These are phyloP conservation scores for Apantesis nais DNA, from an alignment of 2,888 invertebrate species.

Conservation along the genomic window DNA sequence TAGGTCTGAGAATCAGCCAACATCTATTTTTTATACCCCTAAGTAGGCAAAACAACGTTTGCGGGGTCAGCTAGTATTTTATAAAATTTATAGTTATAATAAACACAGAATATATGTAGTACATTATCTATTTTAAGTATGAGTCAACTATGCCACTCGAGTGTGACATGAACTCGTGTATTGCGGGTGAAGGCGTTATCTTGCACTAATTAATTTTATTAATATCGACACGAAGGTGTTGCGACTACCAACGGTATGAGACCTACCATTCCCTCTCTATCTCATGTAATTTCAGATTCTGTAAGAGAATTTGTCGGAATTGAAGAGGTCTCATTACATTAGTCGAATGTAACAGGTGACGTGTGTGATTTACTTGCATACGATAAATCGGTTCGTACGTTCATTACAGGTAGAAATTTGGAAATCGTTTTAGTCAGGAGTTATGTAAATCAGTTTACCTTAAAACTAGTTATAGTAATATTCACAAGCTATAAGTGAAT, in stretches of 20 bases:
- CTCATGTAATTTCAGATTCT: slow-evolving; percentile 16
- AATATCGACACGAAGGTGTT: slow-evolving; percentile 52
- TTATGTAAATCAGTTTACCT: background rate
- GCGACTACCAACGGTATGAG: slow-evolving; percentile 46
- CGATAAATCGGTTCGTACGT: slow-evolving; percentile 61
- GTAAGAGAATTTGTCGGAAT: slow-evolving; percentile 19
- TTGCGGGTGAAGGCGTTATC: slow-evolving; percentile 56
- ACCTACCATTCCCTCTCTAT: slow-evolving; percentile 33
- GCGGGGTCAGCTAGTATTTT: too few relatives aligned
- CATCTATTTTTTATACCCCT: too few relatives aligned
- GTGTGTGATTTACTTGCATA: slow-evolving; percentile 60
- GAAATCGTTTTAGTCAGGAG: slow-evolving; percentile 49
- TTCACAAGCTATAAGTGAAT: too few relatives aligned
- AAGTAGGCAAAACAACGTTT: too few relatives aligned
- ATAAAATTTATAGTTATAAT: background rate
- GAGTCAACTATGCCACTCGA: slow-evolving; percentile 29
- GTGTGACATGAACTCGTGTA: slow-evolving; percentile 31
- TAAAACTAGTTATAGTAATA: background rate
- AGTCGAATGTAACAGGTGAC: slow-evolving; percentile 61
- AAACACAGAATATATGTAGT: too few relatives aligned
- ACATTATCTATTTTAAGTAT: slow-evolving; percentile 23
- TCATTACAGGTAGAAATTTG: slow-evolving; percentile 41
- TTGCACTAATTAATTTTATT: slow-evolving; percentile 69
- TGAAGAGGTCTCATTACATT: slow-evolving; percentile 42
- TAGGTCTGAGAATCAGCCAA: too few relatives aligned